Base-by-base conservation (phyloP, 1,140 invertebrate species). In the Leptestheria dahalacensis region DNA sequence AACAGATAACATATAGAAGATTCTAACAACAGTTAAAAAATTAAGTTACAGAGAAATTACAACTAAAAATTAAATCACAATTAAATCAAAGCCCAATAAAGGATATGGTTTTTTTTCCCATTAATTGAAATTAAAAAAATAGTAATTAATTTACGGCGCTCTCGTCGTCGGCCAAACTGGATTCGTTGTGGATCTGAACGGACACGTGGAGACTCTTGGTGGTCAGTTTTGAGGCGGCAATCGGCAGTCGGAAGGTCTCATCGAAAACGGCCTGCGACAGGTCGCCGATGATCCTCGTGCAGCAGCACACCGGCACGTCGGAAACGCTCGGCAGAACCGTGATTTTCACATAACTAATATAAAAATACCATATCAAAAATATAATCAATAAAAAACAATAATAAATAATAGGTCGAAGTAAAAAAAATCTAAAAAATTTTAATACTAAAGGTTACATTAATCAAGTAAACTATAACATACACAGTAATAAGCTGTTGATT, bases 151-250 rank as follows among this genome's bases (percentile, higher is more conserved):
- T 79, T 74, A 90, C 88, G 78, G 91, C 78, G 74, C 87, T 91
- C 71, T 88, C 86, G 68, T 85, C 83, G 68, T 81, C 79, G 65
- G 79, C 6, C 33, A 29, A 29, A 29, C 26, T 6, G 53, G 20
- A 1, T 26, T 55, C 1, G 24, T 28, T 26, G 53, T 20, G 15
- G 26, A 18, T 55, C 26, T 55, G 33, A 9, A 55, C 26, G 53
- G 53, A 89, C 48, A 95, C 81, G 74, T 94, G 91, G 57, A 95
- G 69, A 18, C 90, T 95, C 75, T 92, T 91, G 28, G 82, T 83
- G 65, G 80, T 81, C 24, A 92, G 74, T 69, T 85, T 87, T 65
- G 79, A 81, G 46, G 84, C 73, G 59, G 83, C 78, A 61, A 91
- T 81, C 62, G 79, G 74, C 64, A 91, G 79, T 10, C 81, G 79